phyloP scores from a whole-genome alignment of 2,888 invertebrate genomes.

The Eupithecia exiguata region DNA sequence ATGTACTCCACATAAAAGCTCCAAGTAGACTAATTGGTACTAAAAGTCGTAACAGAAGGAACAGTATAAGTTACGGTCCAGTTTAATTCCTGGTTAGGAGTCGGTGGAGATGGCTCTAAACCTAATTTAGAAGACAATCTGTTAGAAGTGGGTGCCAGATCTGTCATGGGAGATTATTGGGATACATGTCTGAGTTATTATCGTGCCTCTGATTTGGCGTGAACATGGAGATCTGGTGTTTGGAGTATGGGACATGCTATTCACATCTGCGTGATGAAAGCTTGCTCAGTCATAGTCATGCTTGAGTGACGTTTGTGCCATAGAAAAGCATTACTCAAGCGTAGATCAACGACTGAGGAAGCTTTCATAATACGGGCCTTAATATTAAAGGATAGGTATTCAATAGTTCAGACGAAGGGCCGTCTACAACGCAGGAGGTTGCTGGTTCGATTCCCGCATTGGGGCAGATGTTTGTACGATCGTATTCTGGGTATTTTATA shows the following conservation, averaged over 20 bases:
- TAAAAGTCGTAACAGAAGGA: slow-evolving; percentile 4
- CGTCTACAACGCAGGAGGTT: no score
- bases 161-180: neutral
- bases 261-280: no score
- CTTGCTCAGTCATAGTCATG: no score
- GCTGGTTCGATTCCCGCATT: no score
- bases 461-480: no score
- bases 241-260: neutral
- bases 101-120: slow-evolving; percentile 7
- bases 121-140: slow-evolving; percentile 1
- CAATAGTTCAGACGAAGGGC: no score
- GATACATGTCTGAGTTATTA: neutral
- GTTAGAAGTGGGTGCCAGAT: slow-evolving; percentile 7
- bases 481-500: no score
- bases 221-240: neutral
- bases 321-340: no score
- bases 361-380: no score
- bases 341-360: no score
- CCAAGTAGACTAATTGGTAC: slow-evolving; percentile 25
- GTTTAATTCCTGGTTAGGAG: slow-evolving; percentile 5
- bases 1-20: slow-evolving; percentile 18
- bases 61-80: slow-evolving; percentile 5
- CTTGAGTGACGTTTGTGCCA: no score
- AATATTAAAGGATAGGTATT: no score
- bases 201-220: neutral